A percentile compares a stretch with the other conserved stretches of the same genome.
These are phyloP conservation scores for Campoletis sonorensis DNA, from an alignment of 1,140 invertebrate species.

Conservation along the genomic window DNA sequence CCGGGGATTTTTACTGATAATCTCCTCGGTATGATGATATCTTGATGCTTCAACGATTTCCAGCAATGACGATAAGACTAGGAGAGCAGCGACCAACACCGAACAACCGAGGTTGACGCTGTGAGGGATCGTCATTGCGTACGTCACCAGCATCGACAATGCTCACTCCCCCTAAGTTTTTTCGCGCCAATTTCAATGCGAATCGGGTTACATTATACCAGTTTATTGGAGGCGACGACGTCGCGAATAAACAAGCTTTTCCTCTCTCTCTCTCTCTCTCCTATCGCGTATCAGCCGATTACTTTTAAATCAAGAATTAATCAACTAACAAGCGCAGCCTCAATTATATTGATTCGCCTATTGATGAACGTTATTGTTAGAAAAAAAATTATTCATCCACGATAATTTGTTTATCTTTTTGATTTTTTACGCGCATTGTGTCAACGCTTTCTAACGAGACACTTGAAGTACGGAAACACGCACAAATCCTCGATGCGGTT, in stretches of 20 bases:
- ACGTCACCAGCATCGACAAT: neutral
- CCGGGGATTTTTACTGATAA: neutral
- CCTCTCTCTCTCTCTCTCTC: neutral
- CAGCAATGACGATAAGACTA: conserved; percentile 41
- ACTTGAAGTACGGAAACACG: too few relatives aligned
- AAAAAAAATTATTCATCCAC: too few relatives aligned
- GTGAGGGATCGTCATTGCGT: conserved; percentile 47
- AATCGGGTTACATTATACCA: conserved; percentile 50
- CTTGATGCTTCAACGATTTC: conserved; percentile 31
- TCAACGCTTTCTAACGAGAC: too few relatives aligned
- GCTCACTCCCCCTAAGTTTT: conserved; percentile 25
- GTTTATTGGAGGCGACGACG: conserved; percentile 3
- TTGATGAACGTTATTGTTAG: too few relatives aligned
- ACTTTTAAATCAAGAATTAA: neutral
- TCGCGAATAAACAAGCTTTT: neutral
- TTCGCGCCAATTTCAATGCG: conserved; percentile 28
- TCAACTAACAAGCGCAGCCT: neutral
- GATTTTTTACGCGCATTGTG: too few relatives aligned
- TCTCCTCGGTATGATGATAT: conserved; percentile 39
- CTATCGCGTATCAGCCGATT: neutral
- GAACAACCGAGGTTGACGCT: conserved; percentile 33
- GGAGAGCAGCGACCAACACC: conserved; percentile 42
- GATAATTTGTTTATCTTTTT: too few relatives aligned
- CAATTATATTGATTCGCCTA: too few relatives aligned
- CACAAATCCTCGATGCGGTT: neutral